These are phyloP conservation scores for Chesias legatella DNA, from an alignment of 2,888 invertebrate species.

Conservation along the genomic window DNA sequence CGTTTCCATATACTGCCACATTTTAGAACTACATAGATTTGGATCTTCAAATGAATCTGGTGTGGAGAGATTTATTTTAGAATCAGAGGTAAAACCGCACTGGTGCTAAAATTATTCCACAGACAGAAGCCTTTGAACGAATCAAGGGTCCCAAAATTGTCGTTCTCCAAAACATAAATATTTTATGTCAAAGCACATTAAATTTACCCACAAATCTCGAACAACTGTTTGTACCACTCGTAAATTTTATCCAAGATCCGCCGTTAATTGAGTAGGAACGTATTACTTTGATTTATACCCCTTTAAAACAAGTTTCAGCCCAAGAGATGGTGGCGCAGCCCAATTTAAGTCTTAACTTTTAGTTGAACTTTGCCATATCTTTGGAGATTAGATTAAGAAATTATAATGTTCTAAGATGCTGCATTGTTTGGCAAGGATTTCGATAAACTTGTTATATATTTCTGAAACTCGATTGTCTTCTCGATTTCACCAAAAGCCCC, in stretches of 20 bases:
- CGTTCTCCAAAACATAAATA: conserved; percentile 12
- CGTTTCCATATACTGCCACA: too few relatives aligned
- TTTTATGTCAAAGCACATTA: conserved; percentile 19
- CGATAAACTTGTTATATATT: too few relatives aligned
- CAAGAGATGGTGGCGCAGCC: conserved; percentile 49
- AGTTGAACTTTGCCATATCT: conserved; percentile 66
- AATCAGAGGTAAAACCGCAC: too few relatives aligned
- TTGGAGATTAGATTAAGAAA: conserved; percentile 56
- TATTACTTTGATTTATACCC: conserved; percentile 70
- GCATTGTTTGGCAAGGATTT: too few relatives aligned
- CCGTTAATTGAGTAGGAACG: conserved; percentile 61
- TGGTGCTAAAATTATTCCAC: too few relatives aligned
- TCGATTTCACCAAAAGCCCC: too few relatives aligned
- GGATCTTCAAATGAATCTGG: too few relatives aligned
- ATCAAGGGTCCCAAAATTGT: conserved; percentile 10
- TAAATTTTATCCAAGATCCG: conserved; percentile 21
- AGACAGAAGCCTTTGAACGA: too few relatives aligned
- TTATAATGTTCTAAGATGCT: conserved; percentile 39
- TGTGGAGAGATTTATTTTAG: too few relatives aligned
- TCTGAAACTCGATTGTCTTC: background rate
- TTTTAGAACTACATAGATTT: too few relatives aligned
- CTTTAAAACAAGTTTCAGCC: conserved; percentile 60
- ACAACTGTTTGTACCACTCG: conserved; percentile 19
- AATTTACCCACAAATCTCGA: conserved; percentile 29
- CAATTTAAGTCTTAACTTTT: conserved; percentile 69